phyloP scores from a whole-genome alignment of 2,113 vertebrate species.

The Lophura nycthemera region DNA sequence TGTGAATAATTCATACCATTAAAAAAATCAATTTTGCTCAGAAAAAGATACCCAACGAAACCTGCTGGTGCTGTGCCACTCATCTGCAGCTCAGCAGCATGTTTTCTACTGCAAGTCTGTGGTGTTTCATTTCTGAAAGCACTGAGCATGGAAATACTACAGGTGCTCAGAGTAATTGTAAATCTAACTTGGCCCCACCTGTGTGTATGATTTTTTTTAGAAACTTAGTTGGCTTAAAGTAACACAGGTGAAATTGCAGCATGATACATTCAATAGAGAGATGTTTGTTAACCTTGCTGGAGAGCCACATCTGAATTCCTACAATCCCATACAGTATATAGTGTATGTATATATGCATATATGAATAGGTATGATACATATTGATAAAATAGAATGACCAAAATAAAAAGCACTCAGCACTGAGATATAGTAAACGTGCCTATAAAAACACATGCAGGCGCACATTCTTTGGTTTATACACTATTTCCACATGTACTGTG shows the following conservation, averaged over 20 bases:
- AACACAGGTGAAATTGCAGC: neutral
- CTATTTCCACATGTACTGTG: neutral
- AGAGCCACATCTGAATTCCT: neutral
- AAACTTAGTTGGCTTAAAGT: neutral
- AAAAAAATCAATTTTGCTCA: neutral
- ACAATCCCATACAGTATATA: neutral
- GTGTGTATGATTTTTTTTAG: neutral
- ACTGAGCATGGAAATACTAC: neutral
- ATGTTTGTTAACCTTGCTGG: neutral
- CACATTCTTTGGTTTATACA: neutral
- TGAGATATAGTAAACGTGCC: neutral
- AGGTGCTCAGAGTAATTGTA: conserved; percentile 28
- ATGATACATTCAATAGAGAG: neutral
- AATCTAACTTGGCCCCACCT: neutral
- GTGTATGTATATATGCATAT: neutral
- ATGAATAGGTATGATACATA: neutral
- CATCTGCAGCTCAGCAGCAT: neutral
- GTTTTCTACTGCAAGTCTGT: neutral
- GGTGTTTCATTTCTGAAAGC: conserved; percentile 47
- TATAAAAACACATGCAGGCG: neutral
- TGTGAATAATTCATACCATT: conserved; percentile 17
- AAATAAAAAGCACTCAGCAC: neutral
- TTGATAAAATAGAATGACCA: neutral
- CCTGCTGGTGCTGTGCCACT: neutral
- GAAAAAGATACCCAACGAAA: neutral